Evolutionary conservation across 2,797 vertebrate genomes (phyloP).

Genomic region (Neosilurus hyrtlii): DNA sequence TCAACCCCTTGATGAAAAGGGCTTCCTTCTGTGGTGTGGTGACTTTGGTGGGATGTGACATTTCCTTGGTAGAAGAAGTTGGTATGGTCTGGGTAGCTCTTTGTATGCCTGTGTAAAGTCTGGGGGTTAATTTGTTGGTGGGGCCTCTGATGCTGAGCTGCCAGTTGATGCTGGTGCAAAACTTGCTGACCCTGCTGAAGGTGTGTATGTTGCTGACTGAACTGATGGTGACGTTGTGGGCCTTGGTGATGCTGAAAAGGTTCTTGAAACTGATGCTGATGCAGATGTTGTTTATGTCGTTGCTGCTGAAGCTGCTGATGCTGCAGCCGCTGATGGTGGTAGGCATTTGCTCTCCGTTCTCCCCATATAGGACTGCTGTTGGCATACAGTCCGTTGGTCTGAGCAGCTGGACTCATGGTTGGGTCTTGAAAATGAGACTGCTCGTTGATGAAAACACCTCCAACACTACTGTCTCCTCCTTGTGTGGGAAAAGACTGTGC

Average conservation of each 20-base stretch:
- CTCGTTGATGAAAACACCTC: conserved; percentile 74
- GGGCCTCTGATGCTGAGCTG: conserved; percentile 79
- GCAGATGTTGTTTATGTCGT: conserved; percentile 76
- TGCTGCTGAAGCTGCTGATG: conserved; percentile 67
- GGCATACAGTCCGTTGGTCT: conserved; percentile 90
- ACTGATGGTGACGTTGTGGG: conserved; percentile 81
- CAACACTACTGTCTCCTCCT: conserved; percentile 40
- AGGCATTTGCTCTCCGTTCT: conserved; percentile 88
- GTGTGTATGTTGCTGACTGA: conserved; percentile 82
- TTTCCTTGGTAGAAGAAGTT: conserved; percentile 87
- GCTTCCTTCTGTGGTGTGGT: conserved; percentile 69
- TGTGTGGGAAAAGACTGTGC: conserved; percentile 67
- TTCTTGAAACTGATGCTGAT: conserved; percentile 81
- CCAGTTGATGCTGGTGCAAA: conserved; percentile 67
- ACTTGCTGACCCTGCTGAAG: conserved; percentile 70
- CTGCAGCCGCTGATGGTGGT: conserved; percentile 69
- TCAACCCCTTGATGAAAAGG: conserved; percentile 71
- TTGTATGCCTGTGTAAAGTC: conserved; percentile 82
- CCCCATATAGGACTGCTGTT: conserved; percentile 95
- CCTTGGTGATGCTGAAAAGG: conserved; percentile 50
- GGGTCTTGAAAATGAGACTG: conserved; percentile 85
- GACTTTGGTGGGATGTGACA: conserved; percentile 69
- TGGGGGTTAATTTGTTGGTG: conserved; percentile 82
- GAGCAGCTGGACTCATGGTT: conserved; percentile 79
- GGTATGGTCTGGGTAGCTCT: conserved; percentile 82